Evolutionary conservation across 2,888 invertebrate species (phyloP), one percentile per base, ranked within the genome.

Genomic region (Hemaris fuciformis): DNA sequence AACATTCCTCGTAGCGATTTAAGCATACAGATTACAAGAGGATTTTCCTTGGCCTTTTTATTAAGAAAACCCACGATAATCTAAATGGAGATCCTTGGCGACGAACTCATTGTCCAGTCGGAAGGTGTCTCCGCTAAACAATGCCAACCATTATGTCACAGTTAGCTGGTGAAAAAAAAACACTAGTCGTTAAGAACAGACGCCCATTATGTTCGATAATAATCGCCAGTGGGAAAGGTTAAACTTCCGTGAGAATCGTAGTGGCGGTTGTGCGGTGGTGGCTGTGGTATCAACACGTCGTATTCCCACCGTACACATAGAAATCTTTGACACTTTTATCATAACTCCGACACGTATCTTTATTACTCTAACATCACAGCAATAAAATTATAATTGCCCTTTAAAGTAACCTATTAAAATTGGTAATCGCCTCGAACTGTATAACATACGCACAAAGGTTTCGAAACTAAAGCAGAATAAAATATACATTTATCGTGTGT

Each of bases 181-280:
- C 8, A 15, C 3, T 27, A 53, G 27, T 53, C 7, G 48, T 53
- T 27, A 53, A 31, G 31, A 31, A 53, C 53, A 53, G 53, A 53
- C 7, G 27, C 18, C 53, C 53, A 53, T 53, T 53, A 53, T 53
- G 31, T 53, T 63, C 38, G 43, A 57, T 38, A 42, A 62, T 59
- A 62, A 59, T 72, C 68, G 73, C 66, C 72, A 74, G 79, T 82
- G 83, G 74, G 84, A 85, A 85, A 83, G 80, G 81, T 82, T 81
- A 79, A 72, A 79, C 84, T 86, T 87, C 87, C 87, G 87, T 88
- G 88, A 84, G 87, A 87, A 82, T 70, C 48, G 10, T 41, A 38
- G 31, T 3, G 7, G 18, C 53, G 31, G n/a, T n/a, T 18, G 31
- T 31, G 31, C 10, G 27, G 27, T 27, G 53, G 18, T 13, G 13